Evolutionary conservation across 2,113 vertebrate genomes (phyloP).

Genomic region (Strix aluco): DNA sequence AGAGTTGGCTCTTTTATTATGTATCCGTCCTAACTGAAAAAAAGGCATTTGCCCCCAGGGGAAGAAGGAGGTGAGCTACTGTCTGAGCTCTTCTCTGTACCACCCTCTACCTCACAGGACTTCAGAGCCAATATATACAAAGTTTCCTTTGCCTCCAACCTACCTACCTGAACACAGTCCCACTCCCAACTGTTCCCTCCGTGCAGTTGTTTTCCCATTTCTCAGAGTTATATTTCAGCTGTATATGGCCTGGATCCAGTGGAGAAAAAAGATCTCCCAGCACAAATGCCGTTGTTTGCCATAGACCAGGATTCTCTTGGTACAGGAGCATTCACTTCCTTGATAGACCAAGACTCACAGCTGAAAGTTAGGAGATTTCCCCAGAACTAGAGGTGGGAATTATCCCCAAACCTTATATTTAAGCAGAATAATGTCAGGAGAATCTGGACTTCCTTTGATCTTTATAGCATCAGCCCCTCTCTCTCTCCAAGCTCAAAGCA

Average conservation of each 20-base stretch:
- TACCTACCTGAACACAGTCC: constrained; percentile 36
- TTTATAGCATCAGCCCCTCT: constrained; percentile 38
- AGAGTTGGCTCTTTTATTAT: constrained; percentile 51
- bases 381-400: not conserved
- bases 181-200: constrained; percentile 25
- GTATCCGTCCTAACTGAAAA: constrained; percentile 63
- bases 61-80: constrained; percentile 54
- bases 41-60: constrained; percentile 36
- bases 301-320: not conserved
- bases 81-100: constrained; percentile 61
- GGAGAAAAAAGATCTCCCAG: not conserved
- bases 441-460: constrained; percentile 41
- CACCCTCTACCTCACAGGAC: constrained; percentile 57
- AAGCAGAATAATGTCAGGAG: constrained; percentile 1
- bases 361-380: not conserved
- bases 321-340: not conserved
- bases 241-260: not conserved
- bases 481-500: constrained; percentile 41
- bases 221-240: constrained; percentile 3
- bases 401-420: not conserved
- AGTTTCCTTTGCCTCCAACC: constrained; percentile 53
- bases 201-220: constrained; percentile 21
- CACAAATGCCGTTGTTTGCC: not conserved
- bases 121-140: constrained; percentile 62
- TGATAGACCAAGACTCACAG: not conserved